Conservation (phyloP, 53 echinoderm and acorn worm species). For the Echinometra lucunter region DNA sequence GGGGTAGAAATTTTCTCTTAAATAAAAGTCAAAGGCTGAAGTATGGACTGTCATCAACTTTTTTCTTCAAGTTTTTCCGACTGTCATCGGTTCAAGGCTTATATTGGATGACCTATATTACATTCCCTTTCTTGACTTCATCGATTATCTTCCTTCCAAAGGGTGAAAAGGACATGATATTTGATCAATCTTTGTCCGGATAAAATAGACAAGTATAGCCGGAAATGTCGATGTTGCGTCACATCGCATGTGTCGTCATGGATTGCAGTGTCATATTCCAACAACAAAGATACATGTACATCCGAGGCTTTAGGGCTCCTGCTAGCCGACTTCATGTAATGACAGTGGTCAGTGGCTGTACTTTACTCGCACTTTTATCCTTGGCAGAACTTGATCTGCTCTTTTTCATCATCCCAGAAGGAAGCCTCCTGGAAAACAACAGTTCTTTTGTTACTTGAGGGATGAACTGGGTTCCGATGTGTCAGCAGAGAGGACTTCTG, state of each 20-base stretch:
- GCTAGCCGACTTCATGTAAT: neutral
- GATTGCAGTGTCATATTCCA: neutral
- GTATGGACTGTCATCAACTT: neutral
- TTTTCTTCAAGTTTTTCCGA: neutral
- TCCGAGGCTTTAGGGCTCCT: neutral
- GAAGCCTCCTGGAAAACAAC: neutral
- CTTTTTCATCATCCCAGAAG: neutral
- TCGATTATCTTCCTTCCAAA: neutral
- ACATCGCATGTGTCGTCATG: constrained; percentile 1
- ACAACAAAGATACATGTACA: neutral
- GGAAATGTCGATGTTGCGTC: neutral
- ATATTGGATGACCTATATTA: neutral
- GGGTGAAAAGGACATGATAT: neutral
- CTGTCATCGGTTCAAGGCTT: neutral
- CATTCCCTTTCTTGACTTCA: neutral
- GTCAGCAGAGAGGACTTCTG: neutral
- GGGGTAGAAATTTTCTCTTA: no score
- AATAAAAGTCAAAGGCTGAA: neutral
- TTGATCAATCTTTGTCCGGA: neutral
- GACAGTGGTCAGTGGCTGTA: neutral
- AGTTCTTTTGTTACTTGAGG: neutral
- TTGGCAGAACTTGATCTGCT: neutral
- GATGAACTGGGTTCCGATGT: constrained; percentile 9
- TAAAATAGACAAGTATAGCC: neutral
- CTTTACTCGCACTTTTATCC: neutral